Base-by-base conservation (phyloP, 1,140 invertebrate genomes). In the Penaeus japonicus region DNA sequence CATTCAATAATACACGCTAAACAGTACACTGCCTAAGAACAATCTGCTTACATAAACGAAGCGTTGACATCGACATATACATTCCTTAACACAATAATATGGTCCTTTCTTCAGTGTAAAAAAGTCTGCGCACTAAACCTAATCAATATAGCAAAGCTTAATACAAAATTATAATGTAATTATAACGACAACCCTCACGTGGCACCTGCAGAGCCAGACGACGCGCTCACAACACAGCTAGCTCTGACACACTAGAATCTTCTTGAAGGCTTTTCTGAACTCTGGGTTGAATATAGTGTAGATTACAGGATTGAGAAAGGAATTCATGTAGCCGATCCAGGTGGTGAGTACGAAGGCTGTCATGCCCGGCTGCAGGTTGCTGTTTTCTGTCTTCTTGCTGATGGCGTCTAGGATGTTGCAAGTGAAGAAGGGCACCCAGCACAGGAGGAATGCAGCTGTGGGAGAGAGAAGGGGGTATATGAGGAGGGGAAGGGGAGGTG, bases 261-360 rank as follows among this genome's bases (percentile, higher is more conserved):
- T 99, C 92, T 98, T 97, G 93, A 99, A 99, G 55, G 99, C 98
- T 94, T 99, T 99, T 86, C 99, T 94, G 93, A 99, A 99, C 93
- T 99, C 99, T 4, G 97, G 97, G 94, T 99, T 99, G 94, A 99
- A 99, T 92, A 99, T 99, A 62, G 99, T 99, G 93, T 99, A 99
- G 92, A 99, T 99, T 89, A 99, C 96, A 4, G 98, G 98, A 94
- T 99, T 99, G 86, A 99, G 96, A 92, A 98, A 95, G 89, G 94
- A 98, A 94, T 99, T 99, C 94, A 99, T 98, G 93, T 99, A 99
- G 75, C 99, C 99, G 55, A 99, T 94, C 99, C 99, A 99, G 1
- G 98, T 99, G 89, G 97, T 98, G 65, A 98, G 94, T 91, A 99
- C 96, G 93, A 99, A 99, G 18, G 96, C 96, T 0, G 96, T 96